Conservation (phyloP, 2,888 invertebrate genomes). For the Microctonus hyperodae region DNA sequence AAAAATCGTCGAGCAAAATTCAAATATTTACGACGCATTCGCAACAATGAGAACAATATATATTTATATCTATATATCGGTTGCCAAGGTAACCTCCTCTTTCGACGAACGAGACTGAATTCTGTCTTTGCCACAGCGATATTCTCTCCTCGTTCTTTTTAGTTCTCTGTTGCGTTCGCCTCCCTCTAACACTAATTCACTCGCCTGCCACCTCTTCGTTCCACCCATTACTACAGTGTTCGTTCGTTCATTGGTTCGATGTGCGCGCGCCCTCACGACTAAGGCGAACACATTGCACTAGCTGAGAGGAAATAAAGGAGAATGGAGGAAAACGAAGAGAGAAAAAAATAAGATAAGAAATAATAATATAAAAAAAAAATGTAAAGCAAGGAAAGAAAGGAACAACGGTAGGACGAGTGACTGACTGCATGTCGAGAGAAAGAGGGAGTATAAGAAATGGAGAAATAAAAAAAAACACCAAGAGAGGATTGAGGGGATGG, state of each 20-base stretch:
- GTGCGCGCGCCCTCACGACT: neutral
- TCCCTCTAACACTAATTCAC: conserved; percentile 21
- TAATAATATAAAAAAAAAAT: conserved; percentile 8
- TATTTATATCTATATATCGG: neutral
- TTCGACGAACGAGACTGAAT: conserved; percentile 13
- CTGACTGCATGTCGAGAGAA: conserved; percentile 22
- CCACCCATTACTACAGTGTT: neutral
- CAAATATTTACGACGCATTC: neutral
- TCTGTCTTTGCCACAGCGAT: conserved; percentile 16
- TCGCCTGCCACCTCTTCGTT: conserved; percentile 12
- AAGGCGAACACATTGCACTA: neutral
- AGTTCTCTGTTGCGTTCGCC: neutral
- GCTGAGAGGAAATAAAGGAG: neutral
- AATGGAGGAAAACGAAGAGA: conserved; percentile 10
- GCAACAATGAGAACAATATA: conserved; percentile 5
- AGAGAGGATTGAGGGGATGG: conserved; percentile 10
- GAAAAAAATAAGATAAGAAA: neutral
- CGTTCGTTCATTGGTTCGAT: conserved; percentile 16
- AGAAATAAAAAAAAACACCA: conserved; percentile 27
- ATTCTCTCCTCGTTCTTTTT: conserved; percentile 9
- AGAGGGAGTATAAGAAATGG: conserved; percentile 26
- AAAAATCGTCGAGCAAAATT: neutral
- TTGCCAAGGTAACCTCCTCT: conserved; percentile 13
- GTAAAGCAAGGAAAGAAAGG: conserved; percentile 16
- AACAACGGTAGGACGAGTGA: conserved; percentile 12